phyloP scores from a whole-genome alignment of 1,140 invertebrate genomes.

The Leptinotarsa lineolata region DNA sequence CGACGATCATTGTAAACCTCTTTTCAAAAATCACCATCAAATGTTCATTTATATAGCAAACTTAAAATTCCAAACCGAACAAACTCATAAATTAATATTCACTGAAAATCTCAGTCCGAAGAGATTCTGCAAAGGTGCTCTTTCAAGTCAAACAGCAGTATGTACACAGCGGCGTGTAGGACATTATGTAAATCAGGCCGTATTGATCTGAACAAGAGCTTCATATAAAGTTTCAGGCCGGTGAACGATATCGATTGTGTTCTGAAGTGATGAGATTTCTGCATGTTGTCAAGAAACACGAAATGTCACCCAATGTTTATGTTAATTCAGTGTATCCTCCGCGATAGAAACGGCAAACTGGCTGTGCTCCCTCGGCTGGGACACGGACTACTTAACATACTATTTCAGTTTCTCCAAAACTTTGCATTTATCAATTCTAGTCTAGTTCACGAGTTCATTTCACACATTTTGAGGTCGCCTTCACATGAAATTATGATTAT shows the following conservation, averaged over 20 bases:
- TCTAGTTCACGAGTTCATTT: background rate
- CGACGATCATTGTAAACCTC: no score
- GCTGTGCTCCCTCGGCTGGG: background rate
- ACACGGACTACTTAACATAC: background rate
- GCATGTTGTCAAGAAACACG: background rate
- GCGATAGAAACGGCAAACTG: background rate
- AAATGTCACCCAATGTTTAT: constrained; percentile 3
- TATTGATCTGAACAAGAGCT: background rate
- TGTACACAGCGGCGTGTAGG: background rate
- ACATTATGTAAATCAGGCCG: background rate
- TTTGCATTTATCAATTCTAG: background rate
- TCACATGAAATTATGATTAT: no score
- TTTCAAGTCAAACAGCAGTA: no score
- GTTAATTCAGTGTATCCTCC: background rate
- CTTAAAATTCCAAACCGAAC: no score
- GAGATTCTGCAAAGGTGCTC: no score
- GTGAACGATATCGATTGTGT: constrained; percentile 5
- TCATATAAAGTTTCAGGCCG: background rate
- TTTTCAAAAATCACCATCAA: no score
- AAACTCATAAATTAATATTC: no score
- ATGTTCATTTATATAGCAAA: no score
- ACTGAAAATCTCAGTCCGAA: no score
- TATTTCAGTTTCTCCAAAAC: background rate
- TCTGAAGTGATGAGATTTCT: constrained; percentile 2
- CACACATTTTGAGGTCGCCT: no score